phyloP scores from a whole-genome alignment of 2,113 vertebrate genomes.

The Tapirus terrestris region DNA sequence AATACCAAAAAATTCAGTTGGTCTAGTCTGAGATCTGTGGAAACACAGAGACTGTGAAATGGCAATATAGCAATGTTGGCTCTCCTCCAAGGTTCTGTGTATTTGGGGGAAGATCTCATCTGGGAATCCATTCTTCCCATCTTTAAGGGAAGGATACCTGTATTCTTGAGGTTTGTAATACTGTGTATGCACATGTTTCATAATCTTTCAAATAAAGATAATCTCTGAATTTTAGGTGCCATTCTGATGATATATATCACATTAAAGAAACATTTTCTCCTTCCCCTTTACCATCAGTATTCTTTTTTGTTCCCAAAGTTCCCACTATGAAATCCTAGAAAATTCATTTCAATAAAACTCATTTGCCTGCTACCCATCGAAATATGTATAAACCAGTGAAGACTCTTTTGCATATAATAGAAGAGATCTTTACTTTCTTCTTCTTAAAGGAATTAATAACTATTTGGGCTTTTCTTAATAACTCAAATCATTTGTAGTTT shows the following conservation, averaged over 20 bases:
- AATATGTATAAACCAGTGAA: background rate
- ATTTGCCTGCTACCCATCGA: background rate
- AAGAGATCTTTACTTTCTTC: slow-evolving; percentile 40
- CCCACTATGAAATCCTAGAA: slow-evolving; percentile 21
- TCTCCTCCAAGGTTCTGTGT: background rate
- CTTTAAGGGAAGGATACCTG: slow-evolving; percentile 2
- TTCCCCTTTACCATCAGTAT: background rate
- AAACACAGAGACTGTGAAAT: slow-evolving; percentile 31
- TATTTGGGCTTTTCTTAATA: background rate
- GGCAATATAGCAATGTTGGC: background rate
- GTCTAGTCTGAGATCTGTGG: slow-evolving; percentile 60
- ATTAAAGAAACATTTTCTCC: background rate
- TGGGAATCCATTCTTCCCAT: slow-evolving; percentile 9
- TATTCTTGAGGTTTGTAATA: background rate
- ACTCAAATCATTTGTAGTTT: slow-evolving; percentile 4
- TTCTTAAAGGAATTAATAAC: slow-evolving; percentile 30
- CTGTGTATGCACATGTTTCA: background rate
- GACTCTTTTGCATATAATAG: background rate
- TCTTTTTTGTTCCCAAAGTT: background rate
- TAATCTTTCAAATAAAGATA: slow-evolving; percentile 32
- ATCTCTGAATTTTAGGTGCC: slow-evolving; percentile 10
- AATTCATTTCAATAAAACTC: slow-evolving; percentile 18
- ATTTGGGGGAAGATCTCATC: background rate
- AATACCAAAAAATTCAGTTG: slow-evolving; percentile 11
- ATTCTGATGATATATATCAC: background rate